Evolutionary conservation across 2,113 vertebrate genomes (phyloP).

Genomic region (Lanius collurio): DNA sequence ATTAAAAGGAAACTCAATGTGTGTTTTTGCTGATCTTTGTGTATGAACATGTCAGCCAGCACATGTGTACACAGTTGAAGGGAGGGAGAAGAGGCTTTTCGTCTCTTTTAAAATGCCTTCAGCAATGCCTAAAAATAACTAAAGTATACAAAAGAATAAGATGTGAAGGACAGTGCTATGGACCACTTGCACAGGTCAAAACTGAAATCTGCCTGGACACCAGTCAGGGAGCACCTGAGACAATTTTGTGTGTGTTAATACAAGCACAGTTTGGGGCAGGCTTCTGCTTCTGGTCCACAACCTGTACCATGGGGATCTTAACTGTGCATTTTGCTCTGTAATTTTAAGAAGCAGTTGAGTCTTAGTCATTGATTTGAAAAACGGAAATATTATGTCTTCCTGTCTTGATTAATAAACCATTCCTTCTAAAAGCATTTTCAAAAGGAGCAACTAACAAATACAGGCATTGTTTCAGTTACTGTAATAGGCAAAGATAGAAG

Average conservation of each 20-base stretch:
- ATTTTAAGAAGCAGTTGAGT: background rate
- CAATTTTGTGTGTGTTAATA: background rate
- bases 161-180: background rate
- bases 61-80: background rate
- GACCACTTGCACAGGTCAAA: background rate
- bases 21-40: background rate
- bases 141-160: background rate
- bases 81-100: background rate
- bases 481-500: background rate
- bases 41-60: background rate
- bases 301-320: background rate
- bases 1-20: background rate
- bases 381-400: conserved; percentile 9
- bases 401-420: background rate
- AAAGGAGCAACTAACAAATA: background rate
- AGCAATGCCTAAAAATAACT: background rate
- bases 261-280: background rate
- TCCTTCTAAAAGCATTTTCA: conserved; percentile 28
- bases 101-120: background rate
- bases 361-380: background rate
- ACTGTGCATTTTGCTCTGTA: background rate
- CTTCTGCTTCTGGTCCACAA: background rate
- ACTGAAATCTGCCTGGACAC: background rate
- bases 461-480: conserved; percentile 11
- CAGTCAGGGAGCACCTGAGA: background rate